These are phyloP conservation scores for Conus canariensis DNA, from an alignment of 2,888 invertebrate genomes.

Conservation along the genomic window DNA sequence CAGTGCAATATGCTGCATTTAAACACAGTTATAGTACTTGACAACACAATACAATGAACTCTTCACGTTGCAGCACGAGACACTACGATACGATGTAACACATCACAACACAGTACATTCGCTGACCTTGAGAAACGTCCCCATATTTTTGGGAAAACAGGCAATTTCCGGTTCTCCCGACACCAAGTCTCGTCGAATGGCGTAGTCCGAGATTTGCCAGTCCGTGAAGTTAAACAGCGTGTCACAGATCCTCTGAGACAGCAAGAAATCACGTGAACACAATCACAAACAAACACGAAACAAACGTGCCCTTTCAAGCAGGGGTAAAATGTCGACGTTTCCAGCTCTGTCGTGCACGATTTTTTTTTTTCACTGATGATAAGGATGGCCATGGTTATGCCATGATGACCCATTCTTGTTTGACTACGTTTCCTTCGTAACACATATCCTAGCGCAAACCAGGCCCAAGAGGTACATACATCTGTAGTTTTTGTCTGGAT, in stretches of 20 bases:
- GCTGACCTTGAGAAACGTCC: constrained; percentile 59
- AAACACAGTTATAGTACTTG: background rate
- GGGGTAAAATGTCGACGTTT: no score
- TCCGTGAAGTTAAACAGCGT: constrained; percentile 56
- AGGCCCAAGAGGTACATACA: no score
- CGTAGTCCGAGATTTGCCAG: constrained; percentile 52
- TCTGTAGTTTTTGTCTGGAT: no score
- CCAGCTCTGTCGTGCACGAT: background rate
- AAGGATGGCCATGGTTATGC: no score
- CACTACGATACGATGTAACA: background rate
- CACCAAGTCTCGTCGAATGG: constrained; percentile 57
- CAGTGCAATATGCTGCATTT: background rate
- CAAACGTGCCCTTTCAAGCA: no score
- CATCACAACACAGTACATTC: background rate
- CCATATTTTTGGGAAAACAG: constrained; percentile 61
- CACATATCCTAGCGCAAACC: no score
- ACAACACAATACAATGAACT: background rate
- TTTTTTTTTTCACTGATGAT: background rate
- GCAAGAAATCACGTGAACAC: constrained; percentile 39
- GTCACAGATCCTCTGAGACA: constrained; percentile 65
- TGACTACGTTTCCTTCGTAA: no score
- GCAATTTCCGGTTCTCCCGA: constrained; percentile 56
- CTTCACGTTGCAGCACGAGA: background rate
- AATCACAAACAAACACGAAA: background rate
- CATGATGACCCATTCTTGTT: no score